A percentile compares a stretch with the other conserved stretches of the same genome.
These are phyloP conservation scores for Pelodiscus sinensis DNA, from an alignment of 2,113 vertebrate genomes.

Conservation along the genomic window DNA sequence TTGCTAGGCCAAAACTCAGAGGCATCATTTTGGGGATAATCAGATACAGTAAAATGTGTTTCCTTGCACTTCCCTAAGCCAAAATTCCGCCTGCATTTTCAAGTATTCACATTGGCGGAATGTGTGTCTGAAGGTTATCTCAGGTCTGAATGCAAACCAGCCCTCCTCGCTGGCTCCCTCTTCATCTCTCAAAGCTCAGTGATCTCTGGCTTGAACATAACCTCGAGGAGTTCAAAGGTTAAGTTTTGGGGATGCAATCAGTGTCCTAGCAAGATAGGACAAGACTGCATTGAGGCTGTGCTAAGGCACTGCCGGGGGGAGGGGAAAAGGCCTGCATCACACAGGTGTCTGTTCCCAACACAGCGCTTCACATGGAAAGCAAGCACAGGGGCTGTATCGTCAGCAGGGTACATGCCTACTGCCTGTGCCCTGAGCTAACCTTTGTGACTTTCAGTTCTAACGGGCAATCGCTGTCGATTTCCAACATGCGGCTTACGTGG, in stretches of 20 bases:
- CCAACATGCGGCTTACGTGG: constrained; percentile 21
- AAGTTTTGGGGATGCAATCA: constrained; percentile 34
- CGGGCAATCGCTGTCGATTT: constrained; percentile 28
- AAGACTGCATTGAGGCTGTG: not conserved
- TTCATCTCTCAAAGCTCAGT: constrained; percentile 45
- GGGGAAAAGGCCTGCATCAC: not conserved
- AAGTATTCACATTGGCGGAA: constrained; percentile 42
- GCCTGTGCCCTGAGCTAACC: constrained; percentile 56
- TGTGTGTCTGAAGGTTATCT: constrained; percentile 32
- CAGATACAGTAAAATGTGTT: not conserved
- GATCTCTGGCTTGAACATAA: constrained; percentile 6
- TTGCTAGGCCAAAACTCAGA: constrained; percentile 18
- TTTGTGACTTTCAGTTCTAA: constrained; percentile 37
- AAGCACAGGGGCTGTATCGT: not conserved
- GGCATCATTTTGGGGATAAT: constrained; percentile 29
- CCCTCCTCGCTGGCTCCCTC: constrained; percentile 43
- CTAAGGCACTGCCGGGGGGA: not conserved
- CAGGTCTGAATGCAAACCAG: not conserved
- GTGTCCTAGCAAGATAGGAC: constrained; percentile 2
- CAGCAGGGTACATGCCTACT: constrained; percentile 7
- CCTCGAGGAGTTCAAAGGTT: constrained; percentile 42
- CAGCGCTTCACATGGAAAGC: not conserved
- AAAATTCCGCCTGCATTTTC: constrained; percentile 27
- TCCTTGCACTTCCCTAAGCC: constrained; percentile 37
- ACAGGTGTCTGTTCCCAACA: constrained; percentile 55